Base-by-base conservation (phyloP, 2,797 vertebrate genomes). In the Sparus aurata region DNA sequence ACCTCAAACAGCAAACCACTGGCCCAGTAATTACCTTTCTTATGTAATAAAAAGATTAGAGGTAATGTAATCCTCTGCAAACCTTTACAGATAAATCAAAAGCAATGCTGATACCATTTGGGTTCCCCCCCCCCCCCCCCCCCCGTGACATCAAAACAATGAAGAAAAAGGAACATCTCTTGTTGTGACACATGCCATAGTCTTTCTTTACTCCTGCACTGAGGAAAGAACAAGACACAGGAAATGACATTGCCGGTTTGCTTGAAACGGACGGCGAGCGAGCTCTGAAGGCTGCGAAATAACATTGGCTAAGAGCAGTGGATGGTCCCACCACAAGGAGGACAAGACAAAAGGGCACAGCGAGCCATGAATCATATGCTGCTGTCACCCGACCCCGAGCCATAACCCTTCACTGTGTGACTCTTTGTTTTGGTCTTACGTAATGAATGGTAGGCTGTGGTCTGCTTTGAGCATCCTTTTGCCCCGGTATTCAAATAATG, bases 281-380 rank as follows among this genome's bases (percentile, higher is more conserved):
- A 83, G 69, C 86, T 92, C 89, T 89, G 75, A 88, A 88, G 89
- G 88, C 85, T 91, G 87, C 49, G 70, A 76, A 92, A 88, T 71
- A 91, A 91, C 88, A 86, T 65, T 89, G 87, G 93, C 91, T 91
- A 66, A 89, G 88, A 91, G 91, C 91, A 87, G 86, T 87, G 77
- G 86, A 92, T 66, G 83, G 86, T 92, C 90, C 91, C 82, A 88
- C 85, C 90, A 89, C 90, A 76, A 93, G 90, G 88, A 93, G 90
- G 92, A 91, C 87, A 83, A 87, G 89, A 92, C 90, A 89, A 92
- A 93, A 93, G 92, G 92, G 91, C 92, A 94, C 85, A 83, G 85
- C 65, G 5, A 90, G 89, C 91, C 90, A 88, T 94, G 94, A 95
- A 94, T 95, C 93, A 95, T 93, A 94, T 92, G 93, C 83, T 93